Base-by-base conservation (phyloP, 1,140 invertebrate genomes). In the Aradophagus sp. region DNA sequence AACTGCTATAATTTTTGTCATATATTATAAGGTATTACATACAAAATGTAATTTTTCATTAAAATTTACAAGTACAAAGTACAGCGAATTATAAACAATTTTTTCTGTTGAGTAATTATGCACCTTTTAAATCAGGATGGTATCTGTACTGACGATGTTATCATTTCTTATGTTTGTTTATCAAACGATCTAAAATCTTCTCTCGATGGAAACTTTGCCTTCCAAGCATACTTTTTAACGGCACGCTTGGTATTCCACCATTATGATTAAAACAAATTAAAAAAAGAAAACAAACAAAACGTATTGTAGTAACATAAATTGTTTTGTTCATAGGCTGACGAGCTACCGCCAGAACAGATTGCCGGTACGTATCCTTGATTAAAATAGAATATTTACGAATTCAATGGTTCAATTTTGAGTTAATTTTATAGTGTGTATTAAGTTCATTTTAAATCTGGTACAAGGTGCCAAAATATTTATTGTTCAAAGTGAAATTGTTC, bases 291-390 rank as follows among this genome's bases (percentile, higher is more conserved):
- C n/a, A n/a, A n/a, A n/a, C n/a, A n/a, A n/a, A n/a, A n/a, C 26
- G 34, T 52, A 52, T 56, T 13, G 29, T n/a, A 53, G 59, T 63
- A 65, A 66, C 16, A 0, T 35, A 6, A 12, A 66, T 45, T 42
- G 44, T 63, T 73, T 62, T 77, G 66, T 76, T 78, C 44, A 70
- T 76, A 90, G 89, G 89, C 88, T 77, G 88, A 90, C 42, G 89
- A 90, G 77, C 82, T 90, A 61, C 89, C 89, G 23, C 82, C 89
- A 61, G 89, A 90, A 81, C 89, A 90, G 83, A 88, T 90, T 75
- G 87, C 88, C 71, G 85, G 86, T 88, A 81, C 56, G 84, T 85
- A 75, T 31, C 14, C 16, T 42, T 2, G 55, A 62, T 65, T 11
- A 55, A 59, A 65, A 65, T 63, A 58, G 44, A 52, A 35, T 5